Base-by-base conservation (phyloP, 2,888 invertebrate genomes). In the Philhelius pedissequus region DNA sequence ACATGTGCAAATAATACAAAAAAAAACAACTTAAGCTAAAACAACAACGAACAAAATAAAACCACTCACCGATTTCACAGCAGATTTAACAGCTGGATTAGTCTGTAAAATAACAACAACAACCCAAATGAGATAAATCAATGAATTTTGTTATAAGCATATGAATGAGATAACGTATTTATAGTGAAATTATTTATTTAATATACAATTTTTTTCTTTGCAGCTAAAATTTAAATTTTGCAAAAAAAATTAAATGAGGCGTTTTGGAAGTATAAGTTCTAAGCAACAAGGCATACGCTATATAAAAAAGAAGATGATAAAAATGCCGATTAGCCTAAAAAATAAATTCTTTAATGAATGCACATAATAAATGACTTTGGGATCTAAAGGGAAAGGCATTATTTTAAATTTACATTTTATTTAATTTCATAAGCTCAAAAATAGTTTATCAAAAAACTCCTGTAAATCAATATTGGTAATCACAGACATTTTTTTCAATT, bases 81-180 rank as follows among this genome's bases (percentile, higher is more conserved):
- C 97, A 92, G 96, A 96, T 93, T 96, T 97, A 92, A 98, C 95
- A 89, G 97, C 97, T 89, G 97, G 97, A 93, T 97, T 97, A 87
- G 97, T 97, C 97, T 97, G 94, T 90, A 95, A 94, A 93, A 90
- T 76, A 84, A 76, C 71, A 84, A 84, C 80, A 80, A 62, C 62
- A 80, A 80, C 84, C 84, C 84, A 76, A 70, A 74, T 84, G 76
- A 84, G 84, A 76, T 56, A 84, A 48, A 52, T 84, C 75, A 76
- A 80, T 80, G 80, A 80, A 60, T 80, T 25, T 35, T 70, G 70
- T 84, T 84, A 84, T 13, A 64, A 48, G 62, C 75, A 75, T 52
- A 69, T 84, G 83, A 79, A 60, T 79, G 75, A 52, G 43, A 71
- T 64, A 75, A 35, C 6, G 35, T 40, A 43, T 62, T 15, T 43